A percentile compares a stretch with the other conserved stretches of the same genome.
Conservation (phyloP, 2,113 vertebrate genomes). For the Lophotis ruficrista region DNA sequence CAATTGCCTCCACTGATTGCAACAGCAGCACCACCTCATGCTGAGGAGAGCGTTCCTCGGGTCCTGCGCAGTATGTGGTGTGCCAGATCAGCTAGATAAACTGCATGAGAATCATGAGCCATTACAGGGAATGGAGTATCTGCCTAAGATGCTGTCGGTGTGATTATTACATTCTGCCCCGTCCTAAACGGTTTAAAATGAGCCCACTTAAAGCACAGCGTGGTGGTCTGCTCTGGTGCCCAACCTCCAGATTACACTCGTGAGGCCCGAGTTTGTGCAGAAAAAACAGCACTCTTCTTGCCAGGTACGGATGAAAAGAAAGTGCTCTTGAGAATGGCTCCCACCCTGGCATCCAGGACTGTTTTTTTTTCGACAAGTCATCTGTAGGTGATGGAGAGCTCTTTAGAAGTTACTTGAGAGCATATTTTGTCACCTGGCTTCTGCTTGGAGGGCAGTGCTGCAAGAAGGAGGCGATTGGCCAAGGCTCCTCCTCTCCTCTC, state of each 20-base stretch:
- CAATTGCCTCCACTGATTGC: conserved; percentile 1
- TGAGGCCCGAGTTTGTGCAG: not conserved
- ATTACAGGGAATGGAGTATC: not conserved
- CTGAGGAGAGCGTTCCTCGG: not conserved
- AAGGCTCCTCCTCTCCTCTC: not conserved
- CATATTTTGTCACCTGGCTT: not conserved
- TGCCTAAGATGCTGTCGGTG: not conserved
- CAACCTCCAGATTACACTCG: not conserved
- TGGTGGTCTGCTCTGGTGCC: not conserved
- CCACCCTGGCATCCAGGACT: not conserved
- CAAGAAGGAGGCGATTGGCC: not conserved
- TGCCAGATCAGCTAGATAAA: not conserved
- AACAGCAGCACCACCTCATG: not conserved
- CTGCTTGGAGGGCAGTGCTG: not conserved
- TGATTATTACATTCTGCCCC: not conserved
- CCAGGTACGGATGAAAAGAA: not conserved
- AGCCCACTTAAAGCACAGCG: not conserved
- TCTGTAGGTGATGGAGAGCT: not conserved
- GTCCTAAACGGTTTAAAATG: not conserved
- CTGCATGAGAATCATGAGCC: not conserved
- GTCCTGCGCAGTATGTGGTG: not conserved
- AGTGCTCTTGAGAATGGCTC: not conserved
- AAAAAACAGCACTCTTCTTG: not conserved
- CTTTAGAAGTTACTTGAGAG: not conserved
- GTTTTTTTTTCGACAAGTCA: not conserved